A percentile compares a stretch with the other conserved stretches of the same genome.
Evolutionary conservation across 1,140 invertebrate genomes (phyloP).

Genomic region (Drosophila repleta): DNA sequence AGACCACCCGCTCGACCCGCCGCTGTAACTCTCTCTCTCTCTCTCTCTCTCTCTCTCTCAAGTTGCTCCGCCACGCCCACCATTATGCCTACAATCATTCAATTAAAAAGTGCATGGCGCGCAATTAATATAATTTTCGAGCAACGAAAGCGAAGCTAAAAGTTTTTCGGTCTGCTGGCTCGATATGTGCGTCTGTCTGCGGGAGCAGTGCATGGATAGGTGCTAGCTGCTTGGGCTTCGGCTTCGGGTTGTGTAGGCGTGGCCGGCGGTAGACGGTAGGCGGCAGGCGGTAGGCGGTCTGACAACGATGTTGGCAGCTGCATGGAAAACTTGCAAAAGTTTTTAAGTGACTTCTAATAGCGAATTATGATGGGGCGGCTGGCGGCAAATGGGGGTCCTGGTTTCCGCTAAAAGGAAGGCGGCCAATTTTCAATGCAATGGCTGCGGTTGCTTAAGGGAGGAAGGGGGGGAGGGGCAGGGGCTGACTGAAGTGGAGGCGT

Average conservation of each 20-base stretch:
- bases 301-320: slow-evolving; percentile 80
- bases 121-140: slow-evolving; percentile 67
- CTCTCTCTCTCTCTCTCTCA: no score
- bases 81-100: slow-evolving; percentile 57
- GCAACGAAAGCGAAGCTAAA: slow-evolving; percentile 45
- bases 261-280: slow-evolving; percentile 34
- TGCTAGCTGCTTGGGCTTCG: not conserved
- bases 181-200: slow-evolving; percentile 6
- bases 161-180: slow-evolving; percentile 39
- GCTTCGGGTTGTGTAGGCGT: slow-evolving; percentile 20
- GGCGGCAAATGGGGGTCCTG: slow-evolving; percentile 12
- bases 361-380: slow-evolving; percentile 70
- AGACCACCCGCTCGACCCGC: no score
- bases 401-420: slow-evolving; percentile 42
- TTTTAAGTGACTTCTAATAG: slow-evolving; percentile 82
- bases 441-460: slow-evolving; percentile 31
- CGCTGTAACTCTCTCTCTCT: no score
- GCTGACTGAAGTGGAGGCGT: slow-evolving; percentile 28
- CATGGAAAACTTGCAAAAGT: slow-evolving; percentile 74
- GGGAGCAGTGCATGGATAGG: slow-evolving; percentile 3
- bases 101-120: slow-evolving; percentile 62
- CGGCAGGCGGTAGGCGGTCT: slow-evolving; percentile 39
- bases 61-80: slow-evolving; percentile 30
- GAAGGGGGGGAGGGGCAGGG: not conserved
- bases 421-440: slow-evolving; percentile 64